Evolutionary conservation across 2,113 vertebrate genomes (phyloP).

Genomic region (Gallinago paraguaiae): DNA sequence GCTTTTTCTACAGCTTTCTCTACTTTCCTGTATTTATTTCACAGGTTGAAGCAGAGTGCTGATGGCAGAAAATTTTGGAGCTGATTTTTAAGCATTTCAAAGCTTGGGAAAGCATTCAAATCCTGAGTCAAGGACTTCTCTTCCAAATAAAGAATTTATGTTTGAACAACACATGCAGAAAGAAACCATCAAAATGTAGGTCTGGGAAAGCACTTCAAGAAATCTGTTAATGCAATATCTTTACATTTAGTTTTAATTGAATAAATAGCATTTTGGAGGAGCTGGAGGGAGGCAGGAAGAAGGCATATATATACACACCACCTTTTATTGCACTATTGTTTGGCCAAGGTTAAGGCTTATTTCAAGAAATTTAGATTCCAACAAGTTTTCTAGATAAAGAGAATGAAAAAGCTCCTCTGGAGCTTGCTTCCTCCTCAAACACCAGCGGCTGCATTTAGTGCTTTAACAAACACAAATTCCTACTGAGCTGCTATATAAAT

Average conservation of each 20-base stretch:
- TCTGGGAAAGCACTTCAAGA: not conserved
- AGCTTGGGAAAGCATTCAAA: not conserved
- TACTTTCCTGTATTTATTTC: not conserved
- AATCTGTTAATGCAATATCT: not conserved
- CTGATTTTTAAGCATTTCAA: not conserved
- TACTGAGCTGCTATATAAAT: too few species aligned
- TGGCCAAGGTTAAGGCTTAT: too few species aligned
- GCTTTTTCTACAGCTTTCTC: not conserved
- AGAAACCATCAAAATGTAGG: not conserved
- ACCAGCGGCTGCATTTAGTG: too few species aligned
- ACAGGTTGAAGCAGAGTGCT: not conserved
- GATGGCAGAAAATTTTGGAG: not conserved
- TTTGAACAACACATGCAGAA: not conserved
- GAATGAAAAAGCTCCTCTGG: too few species aligned
- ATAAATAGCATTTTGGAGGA: not conserved
- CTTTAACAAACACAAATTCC: too few species aligned
- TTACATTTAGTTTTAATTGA: not conserved
- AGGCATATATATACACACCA: too few species aligned
- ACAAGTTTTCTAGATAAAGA: too few species aligned
- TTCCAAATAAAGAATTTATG: not conserved
- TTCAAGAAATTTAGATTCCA: too few species aligned
- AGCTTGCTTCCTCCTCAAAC: too few species aligned
- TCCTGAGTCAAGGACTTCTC: not conserved
- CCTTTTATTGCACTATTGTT: too few species aligned
- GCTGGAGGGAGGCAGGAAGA: not conserved